Base-by-base conservation (phyloP, 1,140 invertebrate species). In the Lucilia sericata region DNA sequence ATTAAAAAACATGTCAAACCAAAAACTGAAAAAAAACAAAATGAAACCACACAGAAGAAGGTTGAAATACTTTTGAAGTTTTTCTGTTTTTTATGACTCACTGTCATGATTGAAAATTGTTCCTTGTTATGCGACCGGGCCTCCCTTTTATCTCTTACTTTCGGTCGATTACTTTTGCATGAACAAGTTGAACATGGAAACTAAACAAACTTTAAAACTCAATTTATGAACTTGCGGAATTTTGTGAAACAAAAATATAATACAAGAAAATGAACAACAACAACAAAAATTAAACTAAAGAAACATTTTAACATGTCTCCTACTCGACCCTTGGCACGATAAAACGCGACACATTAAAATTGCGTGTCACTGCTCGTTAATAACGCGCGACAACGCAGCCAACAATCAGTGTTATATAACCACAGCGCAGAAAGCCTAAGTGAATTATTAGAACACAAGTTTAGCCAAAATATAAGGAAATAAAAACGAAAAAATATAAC, bases 321-420 rank as follows among this genome's bases (percentile, higher is more conserved):
- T 78, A 78, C 75, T 78, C 75, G 75, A 78, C 75, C 75, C 42
- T 78, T 78, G 42, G 34, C 75, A 42, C 75, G 42, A 78, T 78
- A 78, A 78, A 42, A 78, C 75, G 75, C 75, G 75, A 78, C 75
- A 78, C 75, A 78, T 78, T 78, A 78, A 78, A 78, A 78, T 78
- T 78, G 75, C 75, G 75, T 78, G 75, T 78, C 75, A 78, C 36
- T 78, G 75, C 75, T 78, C 75, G 75, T 78, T 78, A 78, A 78
- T 78, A 78, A 78, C 75, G 75, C 75, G 75, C 75, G n/a, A 78
- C 75, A 78, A 78, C 75, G 75, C 75, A 78, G 75, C 75, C 42
- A 42, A 78, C 36, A 78, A 78, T 78, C 75, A 78, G 14, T 47
- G 36, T 19, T 78, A 42, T 10, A 78, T 47, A 78, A 78, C 75